Conservation (phyloP, 2,888 invertebrate species). For the Punctoribates punctum region DNA sequence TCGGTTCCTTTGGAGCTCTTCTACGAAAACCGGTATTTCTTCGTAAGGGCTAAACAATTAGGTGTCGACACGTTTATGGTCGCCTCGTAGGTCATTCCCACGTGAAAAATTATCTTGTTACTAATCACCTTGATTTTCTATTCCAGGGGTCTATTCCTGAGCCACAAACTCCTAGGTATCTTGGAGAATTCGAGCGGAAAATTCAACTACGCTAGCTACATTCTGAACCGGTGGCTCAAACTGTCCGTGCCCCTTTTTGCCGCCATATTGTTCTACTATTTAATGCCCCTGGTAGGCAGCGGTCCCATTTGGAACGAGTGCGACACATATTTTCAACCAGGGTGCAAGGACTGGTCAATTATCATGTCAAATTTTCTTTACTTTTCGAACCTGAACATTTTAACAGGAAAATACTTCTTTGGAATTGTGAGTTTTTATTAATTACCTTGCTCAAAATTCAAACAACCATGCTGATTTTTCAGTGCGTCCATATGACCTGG, state of each 20-base stretch:
- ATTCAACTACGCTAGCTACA: constrained; percentile 32
- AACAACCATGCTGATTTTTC: background rate
- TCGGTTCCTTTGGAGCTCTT: constrained; percentile 28
- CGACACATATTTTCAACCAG: constrained; percentile 25
- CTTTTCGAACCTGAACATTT: constrained; percentile 29
- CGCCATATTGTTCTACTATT: constrained; percentile 35
- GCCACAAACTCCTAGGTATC: background rate
- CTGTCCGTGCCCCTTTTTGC: constrained; percentile 31
- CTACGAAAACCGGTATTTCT: constrained; percentile 14
- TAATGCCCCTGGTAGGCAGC: constrained; percentile 38
- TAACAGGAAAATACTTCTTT: constrained; percentile 1
- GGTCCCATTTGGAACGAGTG: constrained; percentile 41
- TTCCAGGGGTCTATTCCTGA: constrained; percentile 37
- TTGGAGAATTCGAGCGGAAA: constrained; percentile 16
- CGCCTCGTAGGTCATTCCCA: background rate
- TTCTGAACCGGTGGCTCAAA: constrained; percentile 39
- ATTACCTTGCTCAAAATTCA: background rate
- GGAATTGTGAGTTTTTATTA: constrained; percentile 14
- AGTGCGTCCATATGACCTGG: constrained; percentile 42
- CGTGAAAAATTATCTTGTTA: background rate
- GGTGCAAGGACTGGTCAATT: background rate
- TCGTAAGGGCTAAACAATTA: constrained; percentile 31
- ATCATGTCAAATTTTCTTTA: constrained; percentile 31
- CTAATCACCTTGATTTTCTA: background rate
- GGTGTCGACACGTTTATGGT: constrained; percentile 32